Conservation (phyloP, 2,113 vertebrate genomes). For the human region GRCh38 chr9:124391001-124391500, state of each 20-base stretch:
- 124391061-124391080: neutral
- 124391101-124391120: neutral
- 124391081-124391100: neutral
- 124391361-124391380: slow-evolving; percentile 49
- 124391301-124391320: neutral
- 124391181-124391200: neutral
- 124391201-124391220: neutral
- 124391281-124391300: neutral
- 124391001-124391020: neutral
- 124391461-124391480: slow-evolving; percentile 44
- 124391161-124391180: neutral
- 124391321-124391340: slow-evolving; percentile 2
- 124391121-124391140: neutral
- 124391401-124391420: slow-evolving; percentile 35
- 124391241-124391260: neutral
- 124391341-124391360: slow-evolving; percentile 34
- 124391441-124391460: slow-evolving; percentile 29
- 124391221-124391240: neutral
- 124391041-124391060: neutral
- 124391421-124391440: neutral
- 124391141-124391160: neutral
- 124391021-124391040: slow-evolving; percentile 17
- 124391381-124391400: slow-evolving; percentile 1
- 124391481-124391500: slow-evolving; percentile 50
- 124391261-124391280: neutral